Percentiles rank a stretch among this genome's conserved stretches.
These are phyloP conservation scores for Perccottus glenii DNA, from an alignment of 2,113 vertebrate species.

Conservation along the genomic window DNA sequence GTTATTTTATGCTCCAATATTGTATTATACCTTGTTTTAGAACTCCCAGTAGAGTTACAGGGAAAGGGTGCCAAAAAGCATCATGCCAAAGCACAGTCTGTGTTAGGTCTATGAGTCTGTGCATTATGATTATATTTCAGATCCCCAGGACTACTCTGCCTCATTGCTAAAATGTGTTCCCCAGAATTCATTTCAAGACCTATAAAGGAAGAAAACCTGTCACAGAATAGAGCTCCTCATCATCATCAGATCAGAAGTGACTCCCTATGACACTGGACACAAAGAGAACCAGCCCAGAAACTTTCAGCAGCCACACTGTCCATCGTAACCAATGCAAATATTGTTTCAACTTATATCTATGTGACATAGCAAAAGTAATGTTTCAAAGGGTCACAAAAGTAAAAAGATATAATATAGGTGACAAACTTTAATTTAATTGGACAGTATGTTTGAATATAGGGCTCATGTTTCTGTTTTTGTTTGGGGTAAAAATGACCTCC, in stretches of 20 bases:
- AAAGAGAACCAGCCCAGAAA: slow-evolving; percentile 51
- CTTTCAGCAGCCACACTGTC: slow-evolving; percentile 46
- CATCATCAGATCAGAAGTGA: slow-evolving; percentile 62
- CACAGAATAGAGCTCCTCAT: slow-evolving; percentile 55
- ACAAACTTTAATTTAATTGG: no score
- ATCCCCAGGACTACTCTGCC: slow-evolving; percentile 3
- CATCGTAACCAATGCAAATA: background rate
- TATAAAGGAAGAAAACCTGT: slow-evolving; percentile 56
- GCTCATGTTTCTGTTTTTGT: no score
- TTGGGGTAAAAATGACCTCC: no score
- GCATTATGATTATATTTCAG: slow-evolving; percentile 25
- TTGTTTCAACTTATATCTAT: background rate
- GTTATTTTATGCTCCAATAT: slow-evolving; percentile 45
- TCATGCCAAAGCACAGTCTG: slow-evolving; percentile 24
- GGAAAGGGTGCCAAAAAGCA: slow-evolving; percentile 39
- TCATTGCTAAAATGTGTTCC: slow-evolving; percentile 30
- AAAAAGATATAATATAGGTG: no score
- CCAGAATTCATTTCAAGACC: slow-evolving; percentile 29
- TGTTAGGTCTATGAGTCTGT: slow-evolving; percentile 14
- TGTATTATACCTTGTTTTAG: slow-evolving; percentile 53
- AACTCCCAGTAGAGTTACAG: slow-evolving; percentile 36
- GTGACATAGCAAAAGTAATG: background rate
- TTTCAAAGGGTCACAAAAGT: background rate
- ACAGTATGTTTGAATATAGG: no score
- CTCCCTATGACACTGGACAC: slow-evolving; percentile 60